Evolutionary conservation across 2,888 invertebrate species (phyloP), one percentile per base, ranked within the genome.

Genomic region (Halictus quadricinctus): DNA sequence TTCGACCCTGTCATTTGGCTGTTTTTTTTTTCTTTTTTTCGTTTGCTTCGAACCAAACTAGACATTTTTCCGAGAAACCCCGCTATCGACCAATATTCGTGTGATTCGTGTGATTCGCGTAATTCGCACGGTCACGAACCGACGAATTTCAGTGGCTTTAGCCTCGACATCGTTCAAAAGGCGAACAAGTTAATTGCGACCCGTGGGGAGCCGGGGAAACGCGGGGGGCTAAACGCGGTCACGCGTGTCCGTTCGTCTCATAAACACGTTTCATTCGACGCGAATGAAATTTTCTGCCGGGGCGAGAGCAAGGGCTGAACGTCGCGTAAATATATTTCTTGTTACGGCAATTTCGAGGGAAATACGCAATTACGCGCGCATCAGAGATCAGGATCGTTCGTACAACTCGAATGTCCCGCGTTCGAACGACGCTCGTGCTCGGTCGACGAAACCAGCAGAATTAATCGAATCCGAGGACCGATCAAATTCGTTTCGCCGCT

Each of bases 381-480:
- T 77, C 77, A 70, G 60, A 8, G 21, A 21, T 50, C 50, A 21
- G 54, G 58, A 77, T 25, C 76, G 83, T 60, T 54, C 69, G 46
- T 58, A 77, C 58, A 58, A 73, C 50, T 69, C 69, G 6, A 76
- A 64, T 72, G 75, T 8, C 18, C n/a, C 72, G 76, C 60, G 48
- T 64, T 76, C 76, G 73, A 29, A 74, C 69, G 73, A 84, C 15
- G 69, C 66, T 82, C 36, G 83, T 18, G 64, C 43, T 15, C 69
- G 69, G n/a, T 12, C 72, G 50, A 66, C 72, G 83, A 64, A 72
- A 82, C 76, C 41, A 58, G 69, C 54, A 41, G 73, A 70, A 84
- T 84, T 84, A 77, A 84, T 84, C 73, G 84, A 84, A 48, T 84
- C 74, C 66, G 69, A 83, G n/a, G 73, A 46, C 50, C 69, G 73